Conservation (phyloP, 2,797 vertebrate species). For the Chelon labrosus region DNA sequence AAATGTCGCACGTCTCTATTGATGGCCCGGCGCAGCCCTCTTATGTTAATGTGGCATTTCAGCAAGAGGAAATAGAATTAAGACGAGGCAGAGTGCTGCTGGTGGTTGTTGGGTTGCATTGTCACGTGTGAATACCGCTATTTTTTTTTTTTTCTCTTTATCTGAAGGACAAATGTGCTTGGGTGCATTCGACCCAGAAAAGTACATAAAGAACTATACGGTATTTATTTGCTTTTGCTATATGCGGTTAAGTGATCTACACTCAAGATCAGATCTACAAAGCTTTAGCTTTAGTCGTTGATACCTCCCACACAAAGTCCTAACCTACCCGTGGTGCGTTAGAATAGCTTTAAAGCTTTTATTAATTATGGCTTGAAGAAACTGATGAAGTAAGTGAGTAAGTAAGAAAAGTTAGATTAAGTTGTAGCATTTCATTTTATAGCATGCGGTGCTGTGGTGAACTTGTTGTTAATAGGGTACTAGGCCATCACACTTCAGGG, state of each 20-base stretch:
- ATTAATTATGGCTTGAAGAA: constrained; percentile 27
- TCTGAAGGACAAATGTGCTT: constrained; percentile 18
- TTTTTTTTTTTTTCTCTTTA: constrained; percentile 25
- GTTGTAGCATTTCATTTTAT: constrained; percentile 14
- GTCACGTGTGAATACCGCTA: constrained; percentile 43
- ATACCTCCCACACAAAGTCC: constrained; percentile 40
- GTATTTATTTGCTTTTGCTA: constrained; percentile 1
- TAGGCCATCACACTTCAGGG: not conserved
- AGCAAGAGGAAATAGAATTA: constrained; percentile 73
- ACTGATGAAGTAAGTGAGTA: not conserved
- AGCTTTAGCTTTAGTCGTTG: constrained; percentile 12
- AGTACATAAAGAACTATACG: not conserved
- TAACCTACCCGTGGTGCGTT: constrained; percentile 39
- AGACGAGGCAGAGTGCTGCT: constrained; percentile 37
- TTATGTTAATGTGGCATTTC: constrained; percentile 89
- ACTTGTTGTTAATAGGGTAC: constrained; percentile 8
- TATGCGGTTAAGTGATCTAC: constrained; percentile 5
- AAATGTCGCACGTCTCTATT: constrained; percentile 74
- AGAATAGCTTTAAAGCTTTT: constrained; percentile 37
- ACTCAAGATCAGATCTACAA: constrained; percentile 14
- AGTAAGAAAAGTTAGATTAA: constrained; percentile 4
- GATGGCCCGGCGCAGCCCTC: constrained; percentile 76
- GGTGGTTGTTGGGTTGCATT: constrained; percentile 45
- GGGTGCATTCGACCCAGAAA: not conserved
- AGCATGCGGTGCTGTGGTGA: not conserved